These are phyloP conservation scores for Colius striatus DNA, from an alignment of 2,113 vertebrate genomes.

Conservation along the genomic window DNA sequence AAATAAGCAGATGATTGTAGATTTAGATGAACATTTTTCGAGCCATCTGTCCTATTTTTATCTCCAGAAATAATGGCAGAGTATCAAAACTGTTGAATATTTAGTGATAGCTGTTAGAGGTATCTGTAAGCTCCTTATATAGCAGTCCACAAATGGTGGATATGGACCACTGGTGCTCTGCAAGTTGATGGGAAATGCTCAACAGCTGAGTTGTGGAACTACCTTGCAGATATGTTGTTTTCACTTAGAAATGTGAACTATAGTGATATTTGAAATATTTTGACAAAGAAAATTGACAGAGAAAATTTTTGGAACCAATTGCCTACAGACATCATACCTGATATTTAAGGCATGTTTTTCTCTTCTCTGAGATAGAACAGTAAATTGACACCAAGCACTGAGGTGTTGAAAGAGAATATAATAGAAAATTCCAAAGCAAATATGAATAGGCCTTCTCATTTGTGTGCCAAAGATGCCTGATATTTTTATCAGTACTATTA, in stretches of 20 bases:
- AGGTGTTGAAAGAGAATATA: background rate
- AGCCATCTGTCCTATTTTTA: background rate
- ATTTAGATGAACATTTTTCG: background rate
- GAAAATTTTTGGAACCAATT: background rate
- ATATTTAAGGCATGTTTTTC: background rate
- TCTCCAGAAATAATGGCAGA: background rate
- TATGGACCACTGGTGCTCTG: background rate
- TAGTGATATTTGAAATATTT: background rate
- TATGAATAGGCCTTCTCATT: background rate
- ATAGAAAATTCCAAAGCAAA: slow-evolving; percentile 5
- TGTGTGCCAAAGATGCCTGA: background rate
- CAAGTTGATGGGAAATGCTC: background rate
- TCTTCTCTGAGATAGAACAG: background rate
- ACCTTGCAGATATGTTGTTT: background rate
- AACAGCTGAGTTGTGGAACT: background rate
- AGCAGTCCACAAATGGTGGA: background rate
- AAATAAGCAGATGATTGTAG: background rate
- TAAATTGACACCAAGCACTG: background rate
- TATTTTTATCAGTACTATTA: background rate
- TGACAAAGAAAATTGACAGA: background rate
- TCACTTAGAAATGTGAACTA: background rate
- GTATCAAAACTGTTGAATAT: background rate
- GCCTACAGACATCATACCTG: background rate
- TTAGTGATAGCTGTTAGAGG: background rate
- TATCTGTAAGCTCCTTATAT: background rate